A percentile compares a stretch with the other conserved stretches of the same genome.
These are phyloP conservation scores for Ophion costatus DNA, from an alignment of 2,888 invertebrate genomes.

Conservation along the genomic window DNA sequence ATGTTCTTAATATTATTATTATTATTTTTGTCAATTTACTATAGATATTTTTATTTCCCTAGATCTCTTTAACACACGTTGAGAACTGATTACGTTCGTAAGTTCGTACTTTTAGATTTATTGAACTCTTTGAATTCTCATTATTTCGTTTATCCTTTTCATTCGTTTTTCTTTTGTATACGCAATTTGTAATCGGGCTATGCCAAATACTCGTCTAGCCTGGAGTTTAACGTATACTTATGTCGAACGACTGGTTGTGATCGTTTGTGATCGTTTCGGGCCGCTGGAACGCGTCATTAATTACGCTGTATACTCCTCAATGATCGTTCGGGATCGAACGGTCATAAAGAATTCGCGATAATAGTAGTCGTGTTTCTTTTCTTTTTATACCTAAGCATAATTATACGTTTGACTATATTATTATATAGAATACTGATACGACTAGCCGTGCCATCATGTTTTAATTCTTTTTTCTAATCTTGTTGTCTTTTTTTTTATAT, in stretches of 20 bases:
- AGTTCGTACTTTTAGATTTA: conserved; percentile 71
- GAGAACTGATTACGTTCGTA: conserved; percentile 76
- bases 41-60: conserved; percentile 76
- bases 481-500: conserved; percentile 14
- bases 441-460: conserved; percentile 63
- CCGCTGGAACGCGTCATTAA: conserved; percentile 59
- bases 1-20: conserved; percentile 67
- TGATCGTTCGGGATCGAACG: conserved; percentile 30
- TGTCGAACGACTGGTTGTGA: conserved; percentile 68
- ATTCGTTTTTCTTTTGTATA: conserved; percentile 35
- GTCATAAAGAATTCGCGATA: conserved; percentile 24
- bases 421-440: conserved; percentile 50
- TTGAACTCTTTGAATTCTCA: conserved; percentile 51
- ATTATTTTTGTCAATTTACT: conserved; percentile 68
- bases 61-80: conserved; percentile 77
- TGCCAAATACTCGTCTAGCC: conserved; percentile 44
- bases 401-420: conserved; percentile 51
- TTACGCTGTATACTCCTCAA: conserved; percentile 55
- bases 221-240: conserved; percentile 47
- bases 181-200: conserved; percentile 49
- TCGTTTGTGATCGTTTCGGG: conserved; percentile 65
- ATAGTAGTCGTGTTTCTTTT: conserved; percentile 35
- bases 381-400: conserved; percentile 38
- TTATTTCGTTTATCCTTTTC: conserved; percentile 36
- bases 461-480: conserved; percentile 10